A percentile compares a stretch with the other conserved stretches of the same genome.
Conservation (phyloP, 2,797 vertebrate genomes). For the Poeciliopsis gracilis region DNA sequence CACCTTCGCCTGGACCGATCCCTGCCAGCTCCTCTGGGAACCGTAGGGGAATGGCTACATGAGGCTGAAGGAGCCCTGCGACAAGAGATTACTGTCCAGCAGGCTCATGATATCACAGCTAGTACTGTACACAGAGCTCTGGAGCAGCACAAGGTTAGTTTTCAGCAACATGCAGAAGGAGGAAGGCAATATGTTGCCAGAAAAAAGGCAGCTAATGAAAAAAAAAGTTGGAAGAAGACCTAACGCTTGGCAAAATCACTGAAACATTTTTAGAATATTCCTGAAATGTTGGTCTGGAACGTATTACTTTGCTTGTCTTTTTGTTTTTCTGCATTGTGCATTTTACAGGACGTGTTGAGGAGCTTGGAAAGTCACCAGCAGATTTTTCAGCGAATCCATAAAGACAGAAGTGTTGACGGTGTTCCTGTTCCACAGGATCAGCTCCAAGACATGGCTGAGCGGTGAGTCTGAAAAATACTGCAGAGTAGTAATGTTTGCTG, state of each 20-base stretch:
- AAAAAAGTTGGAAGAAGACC: neutral
- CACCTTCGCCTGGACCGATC: conserved; percentile 91
- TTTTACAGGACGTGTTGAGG: conserved; percentile 87
- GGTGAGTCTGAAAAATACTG: conserved; percentile 72
- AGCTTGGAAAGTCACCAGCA: conserved; percentile 89
- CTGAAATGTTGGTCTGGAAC: neutral
- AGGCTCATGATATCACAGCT: conserved; percentile 89
- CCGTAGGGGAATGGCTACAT: conserved; percentile 91
- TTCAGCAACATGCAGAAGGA: neutral
- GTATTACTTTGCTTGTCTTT: conserved; percentile 1
- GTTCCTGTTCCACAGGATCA: conserved; percentile 90
- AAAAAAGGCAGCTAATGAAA: neutral
- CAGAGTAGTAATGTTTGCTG: neutral
- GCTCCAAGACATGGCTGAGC: conserved; percentile 93
- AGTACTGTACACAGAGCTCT: conserved; percentile 86
- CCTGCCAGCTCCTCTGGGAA: conserved; percentile 90
- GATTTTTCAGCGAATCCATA: conserved; percentile 90
- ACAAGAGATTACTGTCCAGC: conserved; percentile 87
- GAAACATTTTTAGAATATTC: neutral
- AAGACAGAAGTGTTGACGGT: conserved; percentile 88
- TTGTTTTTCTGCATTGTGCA: neutral
- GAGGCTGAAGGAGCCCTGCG: conserved; percentile 88
- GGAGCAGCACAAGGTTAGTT: conserved; percentile 91
- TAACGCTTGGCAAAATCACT: neutral
- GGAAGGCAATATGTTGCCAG: neutral